Evolutionary conservation across 2,113 vertebrate species (phyloP).

Genomic region (Sinocyclocheilus maitianheensis): DNA sequence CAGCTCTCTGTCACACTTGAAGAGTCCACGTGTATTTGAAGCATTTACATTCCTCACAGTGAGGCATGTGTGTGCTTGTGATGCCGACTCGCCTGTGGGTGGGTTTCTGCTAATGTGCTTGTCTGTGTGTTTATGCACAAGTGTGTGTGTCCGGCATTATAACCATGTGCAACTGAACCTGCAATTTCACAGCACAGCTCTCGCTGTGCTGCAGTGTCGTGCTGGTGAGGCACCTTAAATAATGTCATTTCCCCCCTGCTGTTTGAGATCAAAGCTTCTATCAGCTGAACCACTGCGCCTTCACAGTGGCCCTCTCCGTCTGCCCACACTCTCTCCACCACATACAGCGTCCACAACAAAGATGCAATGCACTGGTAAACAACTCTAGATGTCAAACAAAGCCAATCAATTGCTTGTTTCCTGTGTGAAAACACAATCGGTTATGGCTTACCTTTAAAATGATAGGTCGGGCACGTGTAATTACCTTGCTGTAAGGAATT

Average conservation of each 20-base stretch:
- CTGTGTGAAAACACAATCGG: slow-evolving; percentile 43
- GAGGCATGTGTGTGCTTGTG: slow-evolving; percentile 24
- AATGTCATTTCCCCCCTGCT: slow-evolving; percentile 60
- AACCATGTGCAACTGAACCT: slow-evolving; percentile 51
- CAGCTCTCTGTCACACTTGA: slow-evolving; percentile 33
- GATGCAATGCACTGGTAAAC: too few relatives aligned
- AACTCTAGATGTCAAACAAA: too few relatives aligned
- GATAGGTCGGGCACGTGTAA: slow-evolving; percentile 51
- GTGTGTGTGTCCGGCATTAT: slow-evolving; percentile 41
- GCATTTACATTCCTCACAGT: slow-evolving; percentile 24
- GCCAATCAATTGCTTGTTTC: too few relatives aligned
- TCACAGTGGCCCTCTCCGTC: too few relatives aligned
- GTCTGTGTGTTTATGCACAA: slow-evolving; percentile 47
- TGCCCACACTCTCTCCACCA: too few relatives aligned
- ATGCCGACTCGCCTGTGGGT: slow-evolving; percentile 27
- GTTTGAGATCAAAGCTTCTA: slow-evolving; percentile 56
- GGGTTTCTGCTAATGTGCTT: slow-evolving; percentile 36
- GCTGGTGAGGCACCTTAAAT: slow-evolving; percentile 58
- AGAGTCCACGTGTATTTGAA: slow-evolving; percentile 37
- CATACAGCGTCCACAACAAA: too few relatives aligned
- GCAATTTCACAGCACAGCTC: slow-evolving; percentile 56
- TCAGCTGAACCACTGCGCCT: slow-evolving; percentile 46
- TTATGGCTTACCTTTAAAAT: slow-evolving; percentile 56
- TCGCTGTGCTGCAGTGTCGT: slow-evolving; percentile 37
- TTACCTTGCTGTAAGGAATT: slow-evolving; percentile 35